Base-by-base conservation (phyloP, 2,113 vertebrate genomes). In the Neodon shergylaensis region DNA sequence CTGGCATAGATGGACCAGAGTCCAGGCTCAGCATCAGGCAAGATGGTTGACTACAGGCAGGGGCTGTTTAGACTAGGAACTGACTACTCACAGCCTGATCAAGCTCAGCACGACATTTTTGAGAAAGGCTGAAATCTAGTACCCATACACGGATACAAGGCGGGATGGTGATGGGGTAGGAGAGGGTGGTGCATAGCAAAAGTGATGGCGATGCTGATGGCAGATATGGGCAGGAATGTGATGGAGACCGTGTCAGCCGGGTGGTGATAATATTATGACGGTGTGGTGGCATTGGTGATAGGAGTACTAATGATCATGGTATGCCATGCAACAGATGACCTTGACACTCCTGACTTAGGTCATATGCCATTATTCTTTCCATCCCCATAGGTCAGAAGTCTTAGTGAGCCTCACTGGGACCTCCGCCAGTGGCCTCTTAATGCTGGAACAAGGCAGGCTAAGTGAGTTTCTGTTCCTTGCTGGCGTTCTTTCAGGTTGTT, bases 401-500 rank as follows among this genome's bases (percentile, higher is more conserved):
- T 39, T 21, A 22, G 10, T 7, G 5, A 68, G 12, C 11, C 77
- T 31, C n/a, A 21, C 22, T 54, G 22, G 2, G 13, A 5, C 74
- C 24, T 76, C 22, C 19, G 5, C 28, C 42, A 36, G 44, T 3
- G 4, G 8, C 68, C 63, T 88, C 36, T 9, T 11, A 13, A 2
- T 5, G 21, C 54, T 28, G 36, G 88, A n/a, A 52, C 21, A 16
- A 7, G 54, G 54, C 54, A 2, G 31, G 47, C 39, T 13, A 7
- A 0, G 12, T 11, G n/a, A 19, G 39, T 28, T 36, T 28, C 7
- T 19, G 0, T 5, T 63, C 36, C 42, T 78, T 47, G 3, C 12
- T 74, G 65, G 66, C 28, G 31, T 86, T 68, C 11, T 52, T 52
- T 44, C 31, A 33, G 28, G 14, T 68, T 73, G 17, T 31, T 61